phyloP scores from a whole-genome alignment of 64 coral and sea anemone genomes.

The Orbicella faveolata region DNA sequence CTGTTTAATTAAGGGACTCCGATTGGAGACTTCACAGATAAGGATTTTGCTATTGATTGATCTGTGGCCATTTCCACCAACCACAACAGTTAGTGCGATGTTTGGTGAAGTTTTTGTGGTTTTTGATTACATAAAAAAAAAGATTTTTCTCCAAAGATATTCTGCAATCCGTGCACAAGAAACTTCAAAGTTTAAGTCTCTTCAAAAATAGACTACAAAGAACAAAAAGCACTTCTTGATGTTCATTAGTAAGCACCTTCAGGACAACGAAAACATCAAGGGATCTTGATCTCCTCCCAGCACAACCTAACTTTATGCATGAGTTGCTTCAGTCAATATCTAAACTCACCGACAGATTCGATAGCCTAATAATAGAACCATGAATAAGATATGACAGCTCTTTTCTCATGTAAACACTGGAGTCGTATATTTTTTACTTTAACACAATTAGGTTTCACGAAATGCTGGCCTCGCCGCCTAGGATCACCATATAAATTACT shows the following conservation, averaged over 20 bases:
- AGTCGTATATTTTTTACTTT: conserved; percentile 20
- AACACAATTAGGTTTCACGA: background rate
- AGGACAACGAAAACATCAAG: background rate
- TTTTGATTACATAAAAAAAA: background rate
- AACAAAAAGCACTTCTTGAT: background rate
- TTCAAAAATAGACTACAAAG: background rate
- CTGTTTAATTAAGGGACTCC: background rate
- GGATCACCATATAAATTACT: conserved; percentile 1
- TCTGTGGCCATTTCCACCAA: background rate
- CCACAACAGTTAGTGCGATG: background rate
- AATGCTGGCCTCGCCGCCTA: background rate
- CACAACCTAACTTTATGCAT: conserved; percentile 35
- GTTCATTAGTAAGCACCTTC: background rate
- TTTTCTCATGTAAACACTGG: conserved; percentile 8
- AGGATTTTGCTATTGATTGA: background rate
- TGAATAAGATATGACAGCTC: conserved; percentile 36
- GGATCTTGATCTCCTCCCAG: conserved; percentile 13
- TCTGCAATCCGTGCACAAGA: background rate
- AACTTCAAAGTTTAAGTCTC: background rate
- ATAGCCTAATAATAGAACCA: conserved; percentile 11
- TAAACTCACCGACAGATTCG: conserved; percentile 25
- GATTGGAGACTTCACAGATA: background rate
- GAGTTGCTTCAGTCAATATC: conserved; percentile 43
- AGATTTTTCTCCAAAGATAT: background rate
- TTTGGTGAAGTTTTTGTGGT: conserved; percentile 27